These are phyloP conservation scores for Agrotis puta DNA, from an alignment of 2,888 invertebrate species.

Conservation along the genomic window DNA sequence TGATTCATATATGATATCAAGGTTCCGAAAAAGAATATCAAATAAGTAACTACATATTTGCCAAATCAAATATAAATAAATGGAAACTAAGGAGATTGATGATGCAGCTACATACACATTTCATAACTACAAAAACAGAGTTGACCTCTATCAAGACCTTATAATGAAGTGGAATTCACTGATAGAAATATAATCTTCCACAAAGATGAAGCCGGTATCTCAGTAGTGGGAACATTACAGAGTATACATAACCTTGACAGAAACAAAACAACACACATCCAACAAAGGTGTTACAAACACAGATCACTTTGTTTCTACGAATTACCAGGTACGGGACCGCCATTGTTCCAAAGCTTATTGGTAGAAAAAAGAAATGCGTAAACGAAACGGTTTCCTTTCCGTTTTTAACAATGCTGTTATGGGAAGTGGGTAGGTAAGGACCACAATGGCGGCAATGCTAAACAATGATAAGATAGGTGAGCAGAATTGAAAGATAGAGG, in stretches of 20 bases:
- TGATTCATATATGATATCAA: too few relatives aligned
- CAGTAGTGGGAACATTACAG: background rate
- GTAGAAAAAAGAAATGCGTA: constrained; percentile 66
- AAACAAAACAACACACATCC: constrained; percentile 17
- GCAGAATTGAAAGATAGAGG: constrained; percentile 44
- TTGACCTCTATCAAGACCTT: background rate
- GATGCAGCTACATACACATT: background rate
- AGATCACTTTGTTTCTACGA: constrained; percentile 54
- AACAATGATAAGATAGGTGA: constrained; percentile 60
- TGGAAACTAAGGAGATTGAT: background rate
- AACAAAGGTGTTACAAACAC: constrained; percentile 32
- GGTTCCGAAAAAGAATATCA: background rate
- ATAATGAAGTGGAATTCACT: constrained; percentile 1
- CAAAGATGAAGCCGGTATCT: background rate
- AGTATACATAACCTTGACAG: constrained; percentile 31
- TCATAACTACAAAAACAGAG: background rate
- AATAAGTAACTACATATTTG: background rate
- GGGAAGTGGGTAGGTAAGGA: constrained; percentile 68
- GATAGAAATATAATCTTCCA: too few relatives aligned
- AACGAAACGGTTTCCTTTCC: constrained; percentile 66
- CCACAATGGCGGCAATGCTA: constrained; percentile 64
- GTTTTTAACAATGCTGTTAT: constrained; percentile 73
- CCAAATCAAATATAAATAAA: background rate
- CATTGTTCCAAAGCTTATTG: constrained; percentile 60
- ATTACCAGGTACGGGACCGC: constrained; percentile 47